Conservation (phyloP, 37 sponge, comb jelly and placozoan species). For the Hexactinellida sp. region DNA sequence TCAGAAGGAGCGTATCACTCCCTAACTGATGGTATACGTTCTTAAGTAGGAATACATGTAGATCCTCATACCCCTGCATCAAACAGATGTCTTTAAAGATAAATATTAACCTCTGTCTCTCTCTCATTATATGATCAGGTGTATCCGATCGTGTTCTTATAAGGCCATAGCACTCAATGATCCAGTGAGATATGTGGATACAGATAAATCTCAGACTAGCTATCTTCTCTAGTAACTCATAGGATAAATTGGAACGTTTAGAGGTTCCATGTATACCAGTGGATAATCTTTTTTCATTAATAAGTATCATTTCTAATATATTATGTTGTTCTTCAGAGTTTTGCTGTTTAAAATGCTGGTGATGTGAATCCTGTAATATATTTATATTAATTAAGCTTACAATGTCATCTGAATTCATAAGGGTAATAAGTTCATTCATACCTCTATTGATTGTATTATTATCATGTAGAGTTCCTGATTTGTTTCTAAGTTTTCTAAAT, state of each 20-base stretch:
- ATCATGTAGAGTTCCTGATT: neutral
- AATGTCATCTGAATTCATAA: too few relatives aligned
- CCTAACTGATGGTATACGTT: neutral
- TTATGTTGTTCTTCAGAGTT: neutral
- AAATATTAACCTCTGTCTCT: neutral
- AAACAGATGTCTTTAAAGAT: neutral
- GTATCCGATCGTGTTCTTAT: neutral
- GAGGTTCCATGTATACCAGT: neutral
- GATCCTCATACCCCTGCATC: neutral
- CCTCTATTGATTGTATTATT: neutral
- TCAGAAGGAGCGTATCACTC: neutral
- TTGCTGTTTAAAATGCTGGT: neutral
- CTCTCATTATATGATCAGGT: neutral
- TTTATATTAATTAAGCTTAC: too few relatives aligned
- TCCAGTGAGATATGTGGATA: neutral
- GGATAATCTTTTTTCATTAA: too few relatives aligned
- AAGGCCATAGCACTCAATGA: neutral
- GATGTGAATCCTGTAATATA: neutral
- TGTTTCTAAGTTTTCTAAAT: neutral
- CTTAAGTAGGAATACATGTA: neutral
- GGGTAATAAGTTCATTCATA: too few relatives aligned
- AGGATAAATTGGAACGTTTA: neutral
- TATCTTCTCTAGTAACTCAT: neutral
- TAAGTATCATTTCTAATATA: too few relatives aligned
- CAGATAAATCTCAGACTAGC: too few relatives aligned